Percentiles rank a stretch among this genome's conserved stretches.
These are phyloP conservation scores for Semicossyphus pulcher DNA, from an alignment of 2,113 vertebrate species.

Conservation along the genomic window DNA sequence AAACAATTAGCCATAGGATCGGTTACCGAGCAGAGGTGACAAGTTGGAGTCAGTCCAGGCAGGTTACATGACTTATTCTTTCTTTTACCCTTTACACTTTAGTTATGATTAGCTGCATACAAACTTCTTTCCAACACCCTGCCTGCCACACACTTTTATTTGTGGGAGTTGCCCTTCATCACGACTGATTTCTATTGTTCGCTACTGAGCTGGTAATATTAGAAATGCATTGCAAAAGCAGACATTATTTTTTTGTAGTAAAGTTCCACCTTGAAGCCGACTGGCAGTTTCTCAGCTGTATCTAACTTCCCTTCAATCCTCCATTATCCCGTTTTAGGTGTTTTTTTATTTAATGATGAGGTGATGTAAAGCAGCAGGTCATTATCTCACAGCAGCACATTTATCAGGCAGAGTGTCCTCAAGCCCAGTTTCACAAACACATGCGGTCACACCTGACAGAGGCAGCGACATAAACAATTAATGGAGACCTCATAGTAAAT, in stretches of 20 bases:
- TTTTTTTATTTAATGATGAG: neutral
- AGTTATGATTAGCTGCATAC: neutral
- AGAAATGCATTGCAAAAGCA: neutral
- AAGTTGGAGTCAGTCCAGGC: slow-evolving; percentile 29
- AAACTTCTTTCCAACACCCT: neutral
- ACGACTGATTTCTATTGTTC: neutral
- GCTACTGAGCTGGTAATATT: neutral
- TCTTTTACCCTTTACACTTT: neutral
- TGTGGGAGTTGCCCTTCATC: neutral
- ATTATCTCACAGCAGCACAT: neutral
- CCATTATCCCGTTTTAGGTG: neutral
- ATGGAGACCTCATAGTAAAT: slow-evolving; percentile 67
- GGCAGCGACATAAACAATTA: slow-evolving; percentile 48
- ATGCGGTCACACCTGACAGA: slow-evolving; percentile 26
- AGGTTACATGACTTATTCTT: slow-evolving; percentile 2
- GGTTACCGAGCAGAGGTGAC: slow-evolving; percentile 63
- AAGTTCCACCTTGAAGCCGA: too few relatives aligned
- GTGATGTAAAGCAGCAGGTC: neutral
- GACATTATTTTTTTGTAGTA: neutral
- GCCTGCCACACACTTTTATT: neutral
- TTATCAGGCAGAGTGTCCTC: neutral
- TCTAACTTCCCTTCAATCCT: neutral
- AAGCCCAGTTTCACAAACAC: slow-evolving; percentile 2
- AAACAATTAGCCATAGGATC: slow-evolving; percentile 65
- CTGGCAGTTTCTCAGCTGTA: neutral